Evolutionary conservation across 2,888 invertebrate genomes (phyloP).

Genomic region (Drosophila neutralis): DNA sequence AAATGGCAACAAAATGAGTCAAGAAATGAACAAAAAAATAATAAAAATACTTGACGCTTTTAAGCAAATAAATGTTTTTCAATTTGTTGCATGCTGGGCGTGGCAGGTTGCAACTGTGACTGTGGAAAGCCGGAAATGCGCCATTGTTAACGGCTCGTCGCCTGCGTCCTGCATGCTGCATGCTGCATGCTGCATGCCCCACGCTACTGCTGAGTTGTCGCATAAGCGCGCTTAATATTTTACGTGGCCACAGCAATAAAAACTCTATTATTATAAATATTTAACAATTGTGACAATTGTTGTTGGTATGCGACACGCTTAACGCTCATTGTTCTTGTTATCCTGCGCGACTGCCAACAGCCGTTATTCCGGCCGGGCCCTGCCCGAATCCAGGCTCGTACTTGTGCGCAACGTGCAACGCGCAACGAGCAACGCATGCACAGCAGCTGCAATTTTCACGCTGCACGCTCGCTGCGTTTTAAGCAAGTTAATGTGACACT

Average conservation of each 20-base stretch:
- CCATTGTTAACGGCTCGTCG: slow-evolving; percentile 60
- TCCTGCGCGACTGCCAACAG: slow-evolving; percentile 32
- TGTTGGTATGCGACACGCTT: slow-evolving; percentile 68
- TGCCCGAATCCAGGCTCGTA: not conserved
- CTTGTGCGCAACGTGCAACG: slow-evolving; percentile 16
- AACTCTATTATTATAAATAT: slow-evolving; percentile 78
- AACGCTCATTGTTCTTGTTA: slow-evolving; percentile 65
- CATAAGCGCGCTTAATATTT: slow-evolving; percentile 73
- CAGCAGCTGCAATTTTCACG: slow-evolving; percentile 74
- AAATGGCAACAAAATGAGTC: not conserved
- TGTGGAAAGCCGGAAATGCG: slow-evolving; percentile 52
- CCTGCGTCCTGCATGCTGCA: slow-evolving; percentile 26
- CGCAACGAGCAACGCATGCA: slow-evolving; percentile 40
- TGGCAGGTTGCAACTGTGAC: slow-evolving; percentile 27
- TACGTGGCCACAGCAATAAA: slow-evolving; percentile 71
- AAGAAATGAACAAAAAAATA: slow-evolving; percentile 13
- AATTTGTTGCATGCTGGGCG: slow-evolving; percentile 50
- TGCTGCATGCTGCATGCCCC: not conserved
- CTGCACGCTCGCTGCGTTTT: slow-evolving; percentile 73
- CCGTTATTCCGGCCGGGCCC: slow-evolving; percentile 31
- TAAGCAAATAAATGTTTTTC: slow-evolving; percentile 74
- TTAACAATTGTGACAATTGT: slow-evolving; percentile 80
- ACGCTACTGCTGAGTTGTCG: slow-evolving; percentile 32
- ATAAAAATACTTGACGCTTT: slow-evolving; percentile 33
- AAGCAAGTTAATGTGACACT: slow-evolving; percentile 64